These are phyloP conservation scores for Stegodyphus mimosarum DNA, from an alignment of 1,140 invertebrate species.

Conservation along the genomic window DNA sequence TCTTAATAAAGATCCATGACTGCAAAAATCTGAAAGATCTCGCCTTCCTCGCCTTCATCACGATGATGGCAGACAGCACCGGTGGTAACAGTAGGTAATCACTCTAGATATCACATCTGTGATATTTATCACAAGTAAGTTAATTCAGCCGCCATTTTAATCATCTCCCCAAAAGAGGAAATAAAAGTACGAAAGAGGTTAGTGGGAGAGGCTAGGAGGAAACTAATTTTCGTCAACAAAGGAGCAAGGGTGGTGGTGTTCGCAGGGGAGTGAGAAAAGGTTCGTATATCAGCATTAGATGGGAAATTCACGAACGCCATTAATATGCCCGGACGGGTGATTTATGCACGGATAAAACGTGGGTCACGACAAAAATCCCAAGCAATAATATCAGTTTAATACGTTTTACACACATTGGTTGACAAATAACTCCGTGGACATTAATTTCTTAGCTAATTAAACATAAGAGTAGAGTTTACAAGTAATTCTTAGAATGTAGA, in stretches of 20 bases:
- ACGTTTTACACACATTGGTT: no score
- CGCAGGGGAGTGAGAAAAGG: not conserved
- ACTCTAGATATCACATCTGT: no score
- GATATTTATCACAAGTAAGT: not conserved
- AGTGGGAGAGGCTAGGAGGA: slow-evolving; percentile 46
- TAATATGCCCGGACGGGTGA: no score
- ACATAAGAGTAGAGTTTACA: no score
- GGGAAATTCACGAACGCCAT: not conserved
- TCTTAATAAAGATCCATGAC: no score
- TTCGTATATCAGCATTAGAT: not conserved
- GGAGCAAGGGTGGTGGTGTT: not conserved
- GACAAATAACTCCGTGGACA: no score
- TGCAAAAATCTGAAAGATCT: not conserved
- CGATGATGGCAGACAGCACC: not conserved
- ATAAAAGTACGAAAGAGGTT: slow-evolving; percentile 51
- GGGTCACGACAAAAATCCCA: no score
- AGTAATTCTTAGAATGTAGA: no score
- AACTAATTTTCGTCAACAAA: slow-evolving; percentile 38
- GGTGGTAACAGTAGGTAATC: not conserved
- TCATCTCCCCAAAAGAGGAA: slow-evolving; percentile 26
- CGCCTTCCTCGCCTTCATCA: not conserved
- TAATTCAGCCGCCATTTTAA: slow-evolving; percentile 8
- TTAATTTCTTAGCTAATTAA: no score
- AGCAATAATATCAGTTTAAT: no score
- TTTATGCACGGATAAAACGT: no score